phyloP scores from a whole-genome alignment of 2,888 invertebrate genomes.

The Standfussiana lucernea region DNA sequence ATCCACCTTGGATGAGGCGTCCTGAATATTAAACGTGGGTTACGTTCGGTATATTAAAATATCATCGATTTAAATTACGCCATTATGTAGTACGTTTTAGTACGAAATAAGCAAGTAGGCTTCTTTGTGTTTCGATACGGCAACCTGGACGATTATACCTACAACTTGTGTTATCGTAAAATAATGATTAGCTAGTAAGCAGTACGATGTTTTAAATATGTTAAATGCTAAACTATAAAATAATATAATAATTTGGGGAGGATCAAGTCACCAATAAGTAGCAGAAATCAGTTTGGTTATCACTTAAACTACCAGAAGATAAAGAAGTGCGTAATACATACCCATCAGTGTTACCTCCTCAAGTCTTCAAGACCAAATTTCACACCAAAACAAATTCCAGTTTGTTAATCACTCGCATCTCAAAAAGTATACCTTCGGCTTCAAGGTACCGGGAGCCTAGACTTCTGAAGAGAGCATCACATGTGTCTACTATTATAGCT shows the following conservation, averaged over 20 bases:
- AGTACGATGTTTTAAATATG: not conserved
- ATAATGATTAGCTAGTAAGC: not conserved
- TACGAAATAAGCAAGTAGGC: not conserved
- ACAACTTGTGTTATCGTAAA: not conserved
- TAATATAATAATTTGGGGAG: too few species aligned
- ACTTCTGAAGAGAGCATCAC: not conserved
- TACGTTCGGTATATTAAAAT: constrained; percentile 43
- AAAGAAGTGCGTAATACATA: not conserved
- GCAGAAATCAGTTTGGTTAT: not conserved
- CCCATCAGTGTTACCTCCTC: not conserved
- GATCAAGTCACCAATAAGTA: not conserved
- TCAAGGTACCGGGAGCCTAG: not conserved
- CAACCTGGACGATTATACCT: not conserved
- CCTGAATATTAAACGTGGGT: constrained; percentile 53
- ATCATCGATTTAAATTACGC: constrained; percentile 38
- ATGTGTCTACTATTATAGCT: not conserved
- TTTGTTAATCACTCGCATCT: not conserved
- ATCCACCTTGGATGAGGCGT: constrained; percentile 8
- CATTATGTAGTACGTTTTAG: constrained; percentile 8
- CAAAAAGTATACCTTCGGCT: not conserved
- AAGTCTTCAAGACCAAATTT: not conserved
- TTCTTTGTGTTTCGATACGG: not conserved
- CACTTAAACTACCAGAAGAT: not conserved
- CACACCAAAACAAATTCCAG: not conserved
- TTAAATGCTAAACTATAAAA: not conserved